A percentile compares a stretch with the other conserved stretches of the same genome.
These are phyloP conservation scores for Lagorchestes hirsutus DNA, from an alignment of 2,797 vertebrate species.

Conservation along the genomic window DNA sequence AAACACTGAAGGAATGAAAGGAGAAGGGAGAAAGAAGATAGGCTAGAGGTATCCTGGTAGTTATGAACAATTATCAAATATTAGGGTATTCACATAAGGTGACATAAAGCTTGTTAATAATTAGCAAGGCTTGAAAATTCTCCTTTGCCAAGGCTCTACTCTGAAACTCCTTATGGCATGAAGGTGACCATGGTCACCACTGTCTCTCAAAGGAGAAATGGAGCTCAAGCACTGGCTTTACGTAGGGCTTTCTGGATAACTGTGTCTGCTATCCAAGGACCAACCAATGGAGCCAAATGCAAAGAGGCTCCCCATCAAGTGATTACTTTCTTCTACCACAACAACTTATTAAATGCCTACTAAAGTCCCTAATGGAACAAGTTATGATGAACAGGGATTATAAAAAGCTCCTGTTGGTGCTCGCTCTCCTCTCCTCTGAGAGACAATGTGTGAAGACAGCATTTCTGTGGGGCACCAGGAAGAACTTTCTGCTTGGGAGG, in stretches of 20 bases:
- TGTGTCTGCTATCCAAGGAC: neutral
- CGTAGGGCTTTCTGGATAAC: neutral
- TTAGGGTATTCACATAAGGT: neutral
- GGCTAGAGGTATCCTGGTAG: neutral
- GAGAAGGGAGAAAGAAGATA: neutral
- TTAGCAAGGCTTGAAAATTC: neutral
- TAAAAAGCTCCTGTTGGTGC: neutral
- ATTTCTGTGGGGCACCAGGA: neutral
- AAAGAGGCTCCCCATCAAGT: neutral
- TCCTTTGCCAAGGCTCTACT: neutral
- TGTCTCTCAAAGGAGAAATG: neutral
- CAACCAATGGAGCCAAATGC: neutral
- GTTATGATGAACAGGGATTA: neutral
- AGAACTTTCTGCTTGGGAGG: neutral
- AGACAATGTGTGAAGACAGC: neutral
- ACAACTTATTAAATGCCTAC: neutral
- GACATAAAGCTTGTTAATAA: neutral
- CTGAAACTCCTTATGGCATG: neutral
- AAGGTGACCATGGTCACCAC: neutral
- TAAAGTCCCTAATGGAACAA: neutral
- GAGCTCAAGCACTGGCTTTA: neutral
- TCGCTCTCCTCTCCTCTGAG: neutral
- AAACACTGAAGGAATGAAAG: neutral
- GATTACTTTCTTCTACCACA: neutral
- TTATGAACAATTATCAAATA: neutral